A percentile compares a stretch with the other conserved stretches of the same genome.
Conservation (phyloP, 2,888 invertebrate genomes). For the Ophonus ardosiacus region DNA sequence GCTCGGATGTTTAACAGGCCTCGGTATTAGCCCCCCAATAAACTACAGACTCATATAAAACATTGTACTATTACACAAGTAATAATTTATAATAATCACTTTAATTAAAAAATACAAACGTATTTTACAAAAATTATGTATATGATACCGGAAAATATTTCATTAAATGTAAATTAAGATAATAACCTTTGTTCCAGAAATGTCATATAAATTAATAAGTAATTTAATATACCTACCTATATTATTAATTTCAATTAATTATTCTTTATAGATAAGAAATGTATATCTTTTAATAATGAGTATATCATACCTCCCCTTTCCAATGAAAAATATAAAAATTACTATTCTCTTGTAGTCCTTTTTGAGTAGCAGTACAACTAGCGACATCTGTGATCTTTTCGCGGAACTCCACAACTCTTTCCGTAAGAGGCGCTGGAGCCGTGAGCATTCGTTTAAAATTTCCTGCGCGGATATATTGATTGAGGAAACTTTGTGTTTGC, state of each 20-base stretch:
- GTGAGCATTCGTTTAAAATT: constrained; percentile 20
- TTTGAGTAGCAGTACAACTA: constrained; percentile 1
- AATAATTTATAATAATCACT: background rate
- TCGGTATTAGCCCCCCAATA: no score
- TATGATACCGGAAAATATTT: background rate
- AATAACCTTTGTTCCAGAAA: background rate
- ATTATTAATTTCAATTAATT: background rate
- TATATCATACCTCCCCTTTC: background rate
- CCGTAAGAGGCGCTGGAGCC: background rate
- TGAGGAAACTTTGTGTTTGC: background rate
- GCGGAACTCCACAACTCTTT: background rate
- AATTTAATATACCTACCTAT: background rate
- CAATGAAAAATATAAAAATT: background rate
- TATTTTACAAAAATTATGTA: background rate
- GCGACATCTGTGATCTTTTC: constrained; percentile 51
- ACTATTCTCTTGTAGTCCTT: background rate
- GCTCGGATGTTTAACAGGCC: no score
- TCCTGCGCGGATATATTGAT: constrained; percentile 51
- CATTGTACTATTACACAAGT: no score
- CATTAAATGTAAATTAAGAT: constrained; percentile 33
- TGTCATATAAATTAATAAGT: background rate
- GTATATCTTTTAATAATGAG: background rate
- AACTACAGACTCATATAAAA: no score
- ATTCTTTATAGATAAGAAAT: background rate
- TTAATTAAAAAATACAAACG: background rate